Percentiles rank a stretch among this genome's conserved stretches.
Conservation (phyloP, 2,113 vertebrate species). For the Oxyruncus cristatus region DNA sequence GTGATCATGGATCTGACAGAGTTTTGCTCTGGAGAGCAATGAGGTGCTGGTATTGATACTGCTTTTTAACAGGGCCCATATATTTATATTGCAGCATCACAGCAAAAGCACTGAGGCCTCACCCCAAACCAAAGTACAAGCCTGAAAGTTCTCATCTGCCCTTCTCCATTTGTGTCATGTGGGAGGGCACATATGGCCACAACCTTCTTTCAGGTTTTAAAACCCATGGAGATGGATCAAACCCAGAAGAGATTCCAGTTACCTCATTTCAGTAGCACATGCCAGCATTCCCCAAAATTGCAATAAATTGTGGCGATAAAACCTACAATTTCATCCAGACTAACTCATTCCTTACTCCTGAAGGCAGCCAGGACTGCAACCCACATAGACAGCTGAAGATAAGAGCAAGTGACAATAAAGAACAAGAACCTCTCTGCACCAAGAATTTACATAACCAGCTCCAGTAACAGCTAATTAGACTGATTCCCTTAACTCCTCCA, state of each 20-base stretch:
- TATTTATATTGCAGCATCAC: background rate
- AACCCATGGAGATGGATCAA: background rate
- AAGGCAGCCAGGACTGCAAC: background rate
- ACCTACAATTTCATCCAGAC: background rate
- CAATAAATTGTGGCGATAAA: background rate
- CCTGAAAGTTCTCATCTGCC: background rate
- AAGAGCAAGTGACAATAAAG: background rate
- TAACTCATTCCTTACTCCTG: background rate
- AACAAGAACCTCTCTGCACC: background rate
- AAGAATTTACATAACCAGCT: slow-evolving; percentile 30
- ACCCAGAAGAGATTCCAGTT: background rate
- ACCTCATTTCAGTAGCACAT: background rate
- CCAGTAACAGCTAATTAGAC: background rate
- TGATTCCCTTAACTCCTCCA: background rate
- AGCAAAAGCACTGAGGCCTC: background rate
- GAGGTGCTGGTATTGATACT: background rate
- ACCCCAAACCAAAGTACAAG: background rate
- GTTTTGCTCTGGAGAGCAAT: background rate
- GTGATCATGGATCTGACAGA: background rate
- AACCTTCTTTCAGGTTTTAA: background rate
- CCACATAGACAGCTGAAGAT: background rate
- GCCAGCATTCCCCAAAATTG: background rate
- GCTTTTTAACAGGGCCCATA: background rate
- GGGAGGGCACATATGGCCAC: background rate
- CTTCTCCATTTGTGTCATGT: background rate